Conservation (phyloP, 2,888 invertebrate genomes). For the Leucophenga maculata region DNA sequence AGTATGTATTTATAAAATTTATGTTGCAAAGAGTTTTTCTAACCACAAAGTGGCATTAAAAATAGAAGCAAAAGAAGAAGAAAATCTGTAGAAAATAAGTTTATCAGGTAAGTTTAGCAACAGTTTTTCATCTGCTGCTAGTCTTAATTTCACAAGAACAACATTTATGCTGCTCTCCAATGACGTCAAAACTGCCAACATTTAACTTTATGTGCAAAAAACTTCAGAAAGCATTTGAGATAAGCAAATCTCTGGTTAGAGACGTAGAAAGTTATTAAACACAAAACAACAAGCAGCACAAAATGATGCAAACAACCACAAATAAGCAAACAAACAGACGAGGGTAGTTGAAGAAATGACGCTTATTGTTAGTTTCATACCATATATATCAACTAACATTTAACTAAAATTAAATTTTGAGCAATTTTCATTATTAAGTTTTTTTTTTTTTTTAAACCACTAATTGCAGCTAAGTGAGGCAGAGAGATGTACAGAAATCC, state of each 20-base stretch:
- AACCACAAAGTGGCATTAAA: constrained; percentile 18
- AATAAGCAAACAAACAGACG: too few species aligned
- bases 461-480: too few species aligned
- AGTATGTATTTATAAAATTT: constrained; percentile 2
- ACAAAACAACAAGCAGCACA: background rate
- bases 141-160: background rate
- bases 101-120: constrained; percentile 1
- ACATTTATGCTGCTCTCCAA: too few species aligned
- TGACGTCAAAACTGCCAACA: background rate
- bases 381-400: too few species aligned
- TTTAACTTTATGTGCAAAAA: background rate
- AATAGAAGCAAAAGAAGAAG: too few species aligned
- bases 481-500: too few species aligned
- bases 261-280: constrained; percentile 10
- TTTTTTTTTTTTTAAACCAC: too few species aligned
- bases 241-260: background rate
- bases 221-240: constrained; percentile 8
- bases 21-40: constrained; percentile 9
- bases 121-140: background rate
- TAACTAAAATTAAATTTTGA: too few species aligned
- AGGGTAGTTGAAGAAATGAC: too few species aligned
- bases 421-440: too few species aligned
- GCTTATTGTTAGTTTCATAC: too few species aligned
- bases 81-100: constrained; percentile 7
- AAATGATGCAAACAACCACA: background rate